These are phyloP conservation scores for Diabrotica virgifera DNA, from an alignment of 1,140 invertebrate genomes.

Conservation along the genomic window DNA sequence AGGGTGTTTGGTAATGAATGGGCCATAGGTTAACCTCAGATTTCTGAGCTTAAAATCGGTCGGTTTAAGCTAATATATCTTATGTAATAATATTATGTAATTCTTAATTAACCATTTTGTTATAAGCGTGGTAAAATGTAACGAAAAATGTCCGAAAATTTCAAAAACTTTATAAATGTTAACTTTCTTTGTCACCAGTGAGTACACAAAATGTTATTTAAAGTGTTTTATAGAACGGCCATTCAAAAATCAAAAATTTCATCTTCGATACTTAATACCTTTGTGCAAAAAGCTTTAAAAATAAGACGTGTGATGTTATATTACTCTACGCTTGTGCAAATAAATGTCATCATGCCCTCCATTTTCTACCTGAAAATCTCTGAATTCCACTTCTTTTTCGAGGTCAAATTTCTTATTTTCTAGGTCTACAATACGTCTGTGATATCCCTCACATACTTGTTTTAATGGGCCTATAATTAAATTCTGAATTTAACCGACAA, in stretches of 20 bases:
- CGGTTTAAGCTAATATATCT: no score
- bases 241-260: neutral
- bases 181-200: neutral
- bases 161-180: neutral
- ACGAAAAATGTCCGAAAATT: neutral
- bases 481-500: no score
- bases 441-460: constrained; percentile 81
- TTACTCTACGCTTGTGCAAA: constrained; percentile 24
- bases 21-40: no score
- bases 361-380: constrained; percentile 78
- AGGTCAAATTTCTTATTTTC: constrained; percentile 96
- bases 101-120: neutral
- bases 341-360: constrained; percentile 27
- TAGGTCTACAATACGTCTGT: constrained; percentile 80
- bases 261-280: neutral
- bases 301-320: constrained; percentile 24
- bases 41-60: no score
- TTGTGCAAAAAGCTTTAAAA: constrained; percentile 37
- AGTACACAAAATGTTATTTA: constrained; percentile 7
- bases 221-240: constrained; percentile 12
- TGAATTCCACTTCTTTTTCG: constrained; percentile 90
- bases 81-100: no score
- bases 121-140: neutral
- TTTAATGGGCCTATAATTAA: constrained; percentile 58
- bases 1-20: no score